phyloP scores from a whole-genome alignment of 2,797 vertebrate species.

The Galago senegalensis region DNA sequence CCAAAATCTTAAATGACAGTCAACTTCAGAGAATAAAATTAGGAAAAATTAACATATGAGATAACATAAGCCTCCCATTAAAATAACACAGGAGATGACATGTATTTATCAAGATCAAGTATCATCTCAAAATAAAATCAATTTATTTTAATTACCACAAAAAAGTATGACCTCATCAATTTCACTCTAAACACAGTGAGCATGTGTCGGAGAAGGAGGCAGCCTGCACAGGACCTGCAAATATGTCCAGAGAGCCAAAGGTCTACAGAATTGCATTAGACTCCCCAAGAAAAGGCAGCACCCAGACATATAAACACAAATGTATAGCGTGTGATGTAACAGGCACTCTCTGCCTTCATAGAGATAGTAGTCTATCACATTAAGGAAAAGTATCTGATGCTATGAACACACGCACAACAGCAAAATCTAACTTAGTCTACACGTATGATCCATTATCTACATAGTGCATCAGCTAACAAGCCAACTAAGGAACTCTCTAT shows the following conservation, averaged over 20 bases:
- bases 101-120: neutral
- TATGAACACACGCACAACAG: neutral
- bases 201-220: neutral
- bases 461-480: neutral
- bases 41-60: slow-evolving; percentile 45
- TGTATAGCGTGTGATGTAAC: neutral
- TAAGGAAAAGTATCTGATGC: neutral
- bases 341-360: neutral
- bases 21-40: neutral
- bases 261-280: neutral
- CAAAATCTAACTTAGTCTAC: neutral
- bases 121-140: neutral
- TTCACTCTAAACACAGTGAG: neutral
- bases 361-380: neutral
- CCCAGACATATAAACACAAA: neutral
- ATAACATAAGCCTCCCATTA: slow-evolving; percentile 11
- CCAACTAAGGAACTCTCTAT: neutral
- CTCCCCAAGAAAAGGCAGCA: neutral
- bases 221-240: neutral
- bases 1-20: slow-evolving; percentile 31
- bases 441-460: neutral
- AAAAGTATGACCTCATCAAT: slow-evolving; percentile 22
- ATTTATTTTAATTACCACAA: neutral
- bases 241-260: neutral
- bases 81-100: slow-evolving; percentile 10